Base-by-base conservation (phyloP, 2,113 vertebrate genomes). In the Corythaeola cristata region DNA sequence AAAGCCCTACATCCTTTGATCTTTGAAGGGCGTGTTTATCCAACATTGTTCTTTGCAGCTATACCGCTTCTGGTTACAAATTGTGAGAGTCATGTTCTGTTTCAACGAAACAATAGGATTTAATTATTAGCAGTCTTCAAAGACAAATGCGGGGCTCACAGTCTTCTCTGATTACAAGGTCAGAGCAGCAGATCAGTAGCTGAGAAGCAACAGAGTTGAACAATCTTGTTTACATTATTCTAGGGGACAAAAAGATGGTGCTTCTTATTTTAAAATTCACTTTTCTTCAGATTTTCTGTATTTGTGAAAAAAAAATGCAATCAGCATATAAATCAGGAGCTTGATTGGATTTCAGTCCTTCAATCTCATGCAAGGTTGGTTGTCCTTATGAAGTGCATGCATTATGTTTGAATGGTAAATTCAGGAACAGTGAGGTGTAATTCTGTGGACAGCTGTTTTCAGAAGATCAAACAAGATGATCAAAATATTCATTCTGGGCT, bases 71-170 rank as follows among this genome's bases (percentile, higher is more conserved):
- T 97, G 93, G 92, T 96, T 97, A 95, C 94, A 96, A 96, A 97
- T 80, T 74, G 91, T n/a, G 53, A 93, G 77, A 92, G 67, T 88
- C 96, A 66, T 94, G 95, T 97, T 97, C 88, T 78, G 90, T 97
- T 97, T 91, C 96, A 72, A 84, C 56, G 87, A 92, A 96, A 97
- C 96, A 97, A 97, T 96, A 47, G 96, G 87, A 93, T 96, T 97
- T 96, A 97, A 97, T 97, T 96, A 96, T 89, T 94, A 94, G 89
- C 90, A 79, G 76, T 86, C 94, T 97, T 96, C 95, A 96, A 95
- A 97, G 97, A 92, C 93, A 82, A 95, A 83, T 19, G 56, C 32
- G 21, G 37, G 66, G 79, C 83, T 91, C 22, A 5, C 21, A 92
- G 82, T 60, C 75, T 84, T 86, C 84, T 95, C 85, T 81, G 89